phyloP scores from a whole-genome alignment of 2,113 vertebrate genomes.

The Desmodus rotundus region DNA sequence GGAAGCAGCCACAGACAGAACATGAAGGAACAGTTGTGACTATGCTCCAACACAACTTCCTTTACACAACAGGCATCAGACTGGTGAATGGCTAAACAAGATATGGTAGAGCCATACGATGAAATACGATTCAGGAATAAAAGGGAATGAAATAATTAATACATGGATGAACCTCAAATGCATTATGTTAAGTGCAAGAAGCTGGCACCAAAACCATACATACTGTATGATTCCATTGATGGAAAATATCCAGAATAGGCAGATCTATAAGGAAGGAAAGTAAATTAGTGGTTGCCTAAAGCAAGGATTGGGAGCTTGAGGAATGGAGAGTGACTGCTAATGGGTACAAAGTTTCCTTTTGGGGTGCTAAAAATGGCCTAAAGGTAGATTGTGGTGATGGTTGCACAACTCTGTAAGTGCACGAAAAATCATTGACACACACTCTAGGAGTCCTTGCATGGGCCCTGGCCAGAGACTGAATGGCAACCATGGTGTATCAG shows the following conservation, averaged over 20 bases:
- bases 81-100: neutral
- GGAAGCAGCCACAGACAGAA: neutral
- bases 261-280: neutral
- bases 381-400: neutral
- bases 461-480: too few relatives aligned
- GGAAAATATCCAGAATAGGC: neutral
- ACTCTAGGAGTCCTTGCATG: neutral
- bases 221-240: neutral
- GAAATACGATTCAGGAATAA: neutral
- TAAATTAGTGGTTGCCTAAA: neutral
- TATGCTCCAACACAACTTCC: neutral
- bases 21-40: neutral
- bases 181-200: neutral
- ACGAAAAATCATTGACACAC: neutral
- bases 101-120: neutral
- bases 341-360: neutral
- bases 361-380: neutral
- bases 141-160: neutral
- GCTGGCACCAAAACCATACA: neutral
- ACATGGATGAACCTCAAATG: neutral
- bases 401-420: neutral
- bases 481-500: too few relatives aligned
- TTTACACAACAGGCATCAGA: conserved; percentile 14
- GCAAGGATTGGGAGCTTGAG: neutral
- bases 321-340: neutral